Conservation (phyloP, 1,140 invertebrate species). For the Pogonomyrmex barbatus region DNA sequence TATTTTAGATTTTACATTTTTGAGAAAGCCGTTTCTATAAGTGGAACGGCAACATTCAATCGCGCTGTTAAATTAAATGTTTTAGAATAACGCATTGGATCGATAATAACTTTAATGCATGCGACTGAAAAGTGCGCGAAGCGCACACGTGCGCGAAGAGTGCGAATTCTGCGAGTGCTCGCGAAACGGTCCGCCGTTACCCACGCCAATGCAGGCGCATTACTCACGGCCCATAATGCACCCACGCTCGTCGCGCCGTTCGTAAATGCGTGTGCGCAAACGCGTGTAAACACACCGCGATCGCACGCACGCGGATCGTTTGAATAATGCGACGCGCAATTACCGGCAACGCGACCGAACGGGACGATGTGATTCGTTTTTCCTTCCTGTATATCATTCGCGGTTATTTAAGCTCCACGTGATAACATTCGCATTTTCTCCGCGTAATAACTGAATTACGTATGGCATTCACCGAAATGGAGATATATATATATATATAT, state of each 20-base stretch:
- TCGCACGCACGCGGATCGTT: conserved; percentile 67
- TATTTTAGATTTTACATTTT: neutral
- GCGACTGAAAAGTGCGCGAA: neutral
- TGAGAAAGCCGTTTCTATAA: neutral
- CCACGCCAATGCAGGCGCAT: conserved; percentile 52
- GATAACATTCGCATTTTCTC: conserved; percentile 42
- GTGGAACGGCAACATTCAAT: neutral
- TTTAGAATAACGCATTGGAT: conserved; percentile 2
- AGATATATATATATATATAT: neutral
- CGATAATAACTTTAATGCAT: neutral
- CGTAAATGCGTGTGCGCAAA: conserved; percentile 67
- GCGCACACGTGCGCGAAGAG: neutral
- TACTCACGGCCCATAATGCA: conserved; percentile 66
- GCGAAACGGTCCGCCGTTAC: conserved; percentile 15
- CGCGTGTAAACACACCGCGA: conserved; percentile 72
- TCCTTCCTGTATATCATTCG: conserved; percentile 58
- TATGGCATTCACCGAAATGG: conserved; percentile 10
- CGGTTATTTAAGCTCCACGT: conserved; percentile 54
- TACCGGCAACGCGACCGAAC: conserved; percentile 68
- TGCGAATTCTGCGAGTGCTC: neutral
- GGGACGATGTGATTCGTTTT: conserved; percentile 69
- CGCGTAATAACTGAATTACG: conserved; percentile 46
- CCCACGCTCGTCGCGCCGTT: conserved; percentile 51
- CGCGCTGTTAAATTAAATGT: neutral
- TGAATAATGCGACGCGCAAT: conserved; percentile 74